Base-by-base conservation (phyloP, 1,140 invertebrate genomes). In the Rhagoletis zephyria region DNA sequence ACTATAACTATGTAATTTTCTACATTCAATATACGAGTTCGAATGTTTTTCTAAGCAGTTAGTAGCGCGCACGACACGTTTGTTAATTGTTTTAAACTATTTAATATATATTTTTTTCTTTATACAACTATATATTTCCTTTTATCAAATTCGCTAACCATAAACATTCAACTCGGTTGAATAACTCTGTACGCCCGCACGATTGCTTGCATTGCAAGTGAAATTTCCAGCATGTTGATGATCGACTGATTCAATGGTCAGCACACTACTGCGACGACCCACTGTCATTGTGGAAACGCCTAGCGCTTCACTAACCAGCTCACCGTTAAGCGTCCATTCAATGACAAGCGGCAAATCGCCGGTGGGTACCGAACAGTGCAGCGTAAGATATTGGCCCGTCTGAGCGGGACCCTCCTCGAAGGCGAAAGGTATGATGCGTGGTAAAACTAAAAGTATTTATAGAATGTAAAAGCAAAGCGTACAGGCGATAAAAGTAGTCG, bases 281-380 rank as follows among this genome's bases (percentile, higher is more conserved):
- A 95, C 94, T 92, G 94, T 94, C 87, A 94, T 93, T 12, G 95
- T 95, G 89, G 92, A 94, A 51, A 95, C 94, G 87, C 94, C 90
- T 88, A 92, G 90, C 81, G 93, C 91, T 42, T 90, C 89, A 65
- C 81, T 70, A 63, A 91, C 90, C 85, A 93, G 92, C 91, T 95
- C 93, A 30, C 96, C 95, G 90, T 97, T 96, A 88, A 96, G 94
- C 14, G 94, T 95, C 97, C 97, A 97, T 10, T 94, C 94, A 87
- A 96, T 95, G 64, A 94, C 94, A 87, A 97, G 93, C 4, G 96
- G 96, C 88, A 95, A 92, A 93, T 97, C 96, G 81, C 96, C 96
- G 90, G 96, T 95, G 88, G 95, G 94, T 59, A 96, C 95, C 65
- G 96, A 95, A 93, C 97, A 98, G 87, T 92, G 91, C 7, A 93